A percentile compares a stretch with the other conserved stretches of the same genome.
Conservation (phyloP, 2,797 vertebrate genomes). For the Eurystomus glaucurus region DNA sequence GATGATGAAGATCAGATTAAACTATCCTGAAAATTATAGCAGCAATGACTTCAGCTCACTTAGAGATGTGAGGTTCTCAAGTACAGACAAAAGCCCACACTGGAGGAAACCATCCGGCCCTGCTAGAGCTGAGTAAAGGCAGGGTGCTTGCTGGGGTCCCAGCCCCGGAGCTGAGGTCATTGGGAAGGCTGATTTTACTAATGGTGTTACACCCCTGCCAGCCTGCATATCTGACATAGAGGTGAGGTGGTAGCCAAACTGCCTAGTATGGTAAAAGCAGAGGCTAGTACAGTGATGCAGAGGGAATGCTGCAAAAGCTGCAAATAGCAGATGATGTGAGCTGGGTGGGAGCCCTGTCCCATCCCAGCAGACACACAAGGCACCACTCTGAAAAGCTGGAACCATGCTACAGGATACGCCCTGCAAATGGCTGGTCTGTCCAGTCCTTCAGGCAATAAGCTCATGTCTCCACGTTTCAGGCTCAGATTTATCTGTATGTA, state of each 20-base stretch:
- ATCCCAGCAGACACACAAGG: not conserved
- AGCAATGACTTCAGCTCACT: not conserved
- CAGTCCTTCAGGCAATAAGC: not conserved
- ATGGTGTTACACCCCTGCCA: not conserved
- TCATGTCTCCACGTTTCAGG: not conserved
- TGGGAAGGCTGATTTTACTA: not conserved
- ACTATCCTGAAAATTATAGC: not conserved
- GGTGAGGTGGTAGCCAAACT: not conserved
- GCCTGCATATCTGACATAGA: not conserved
- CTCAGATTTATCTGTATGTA: rapidly evolving
- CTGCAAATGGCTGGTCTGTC: not conserved
- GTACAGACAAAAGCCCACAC: not conserved
- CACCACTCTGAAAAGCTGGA: not conserved
- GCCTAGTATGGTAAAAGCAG: not conserved
- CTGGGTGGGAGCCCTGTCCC: not conserved
- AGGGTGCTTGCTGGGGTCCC: not conserved
- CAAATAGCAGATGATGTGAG: not conserved
- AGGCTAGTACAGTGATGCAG: not conserved
- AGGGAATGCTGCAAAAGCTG: not conserved
- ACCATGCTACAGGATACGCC: not conserved
- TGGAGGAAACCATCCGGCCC: not conserved
- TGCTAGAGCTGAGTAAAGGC: not conserved
- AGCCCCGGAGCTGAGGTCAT: not conserved
- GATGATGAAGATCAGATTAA: conserved; percentile 1
- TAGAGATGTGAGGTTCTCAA: not conserved